Base-by-base conservation (phyloP, 2,797 vertebrate genomes). In the Nannoperca australis region DNA sequence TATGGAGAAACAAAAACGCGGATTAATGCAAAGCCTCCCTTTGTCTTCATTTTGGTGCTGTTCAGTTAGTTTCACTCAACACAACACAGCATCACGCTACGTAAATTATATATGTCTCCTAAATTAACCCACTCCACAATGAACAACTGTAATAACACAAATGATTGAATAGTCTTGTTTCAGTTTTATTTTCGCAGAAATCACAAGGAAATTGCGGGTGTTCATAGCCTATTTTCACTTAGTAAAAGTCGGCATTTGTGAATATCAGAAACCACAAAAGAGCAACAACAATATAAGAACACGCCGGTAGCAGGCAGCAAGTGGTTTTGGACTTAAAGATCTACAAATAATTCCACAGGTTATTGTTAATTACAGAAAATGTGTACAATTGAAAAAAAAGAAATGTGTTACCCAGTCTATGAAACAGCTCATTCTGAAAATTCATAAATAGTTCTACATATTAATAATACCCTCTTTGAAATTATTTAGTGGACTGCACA, bases 401-500 rank as follows among this genome's bases (percentile, higher is more conserved):
- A 77, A 67, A 78, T 70, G 9, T 82, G 85, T 81, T 70, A 68
- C 13, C 79, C 49, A 73, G 30, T 80, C 60, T 81, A 70, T 72
- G 63, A 81, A 92, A 84, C 53, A 83, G 69, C 54, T 87, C 24
- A 91, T 87, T 89, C 70, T 88, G 75, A 88, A 79, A 86, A 86
- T 90, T 89, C 78, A 95, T 94, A 94, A 95, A 95, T 91, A 95
- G 59, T n/a, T 74, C 77, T 83, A 83, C n/a, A 44, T 65, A 86
- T 64, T 87, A 90, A 78, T 79, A 81, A 71, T 79, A 78, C 54
- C 44, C 53, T 80, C 30, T 70, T 66, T 20, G 64, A 75, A 79
- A 51, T 51, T 45, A 20, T 62, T 60, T 10, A 76, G 22, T 74
- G 68, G 34, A 65, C 47, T 75, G 17, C 44, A 63, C 40, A 66